phyloP scores from a whole-genome alignment of 1,140 invertebrate species.

The Lepidurus apus region DNA sequence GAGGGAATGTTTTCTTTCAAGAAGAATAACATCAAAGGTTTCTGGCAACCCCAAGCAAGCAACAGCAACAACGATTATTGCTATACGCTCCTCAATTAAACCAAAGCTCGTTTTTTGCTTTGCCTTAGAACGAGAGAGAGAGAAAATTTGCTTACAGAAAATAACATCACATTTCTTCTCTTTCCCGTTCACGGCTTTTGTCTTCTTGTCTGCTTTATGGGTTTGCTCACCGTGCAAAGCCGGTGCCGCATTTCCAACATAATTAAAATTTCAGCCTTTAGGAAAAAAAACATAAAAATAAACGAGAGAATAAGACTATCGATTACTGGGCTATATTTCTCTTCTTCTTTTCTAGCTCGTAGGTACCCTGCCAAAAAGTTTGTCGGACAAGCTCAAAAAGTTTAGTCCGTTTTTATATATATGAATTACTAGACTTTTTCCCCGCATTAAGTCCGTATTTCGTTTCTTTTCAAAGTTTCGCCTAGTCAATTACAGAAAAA shows the following conservation, averaged over 20 bases:
- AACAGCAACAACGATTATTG: neutral
- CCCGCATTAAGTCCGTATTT: no score
- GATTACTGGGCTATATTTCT: neutral
- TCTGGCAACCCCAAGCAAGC: neutral
- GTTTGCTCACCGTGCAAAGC: neutral
- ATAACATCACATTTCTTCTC: neutral
- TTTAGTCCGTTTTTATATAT: no score
- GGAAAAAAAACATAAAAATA: neutral
- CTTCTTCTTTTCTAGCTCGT: no score
- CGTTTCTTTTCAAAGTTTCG: no score
- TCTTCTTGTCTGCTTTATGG: neutral
- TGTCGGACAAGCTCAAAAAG: no score
- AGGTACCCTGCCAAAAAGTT: no score
- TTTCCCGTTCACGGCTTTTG: neutral
- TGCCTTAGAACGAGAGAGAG: neutral
- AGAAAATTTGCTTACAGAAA: neutral
- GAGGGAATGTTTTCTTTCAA: neutral
- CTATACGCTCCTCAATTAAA: conserved; percentile 7
- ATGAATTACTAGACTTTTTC: no score
- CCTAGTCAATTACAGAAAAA: no score
- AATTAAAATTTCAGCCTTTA: neutral
- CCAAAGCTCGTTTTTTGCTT: neutral
- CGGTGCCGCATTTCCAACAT: neutral
- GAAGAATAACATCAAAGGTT: conserved; percentile 22
- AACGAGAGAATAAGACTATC: neutral